A percentile compares a stretch with the other conserved stretches of the same genome.
phyloP scores from a whole-genome alignment of 2,113 vertebrate species.

The Accipiter virgatus region DNA sequence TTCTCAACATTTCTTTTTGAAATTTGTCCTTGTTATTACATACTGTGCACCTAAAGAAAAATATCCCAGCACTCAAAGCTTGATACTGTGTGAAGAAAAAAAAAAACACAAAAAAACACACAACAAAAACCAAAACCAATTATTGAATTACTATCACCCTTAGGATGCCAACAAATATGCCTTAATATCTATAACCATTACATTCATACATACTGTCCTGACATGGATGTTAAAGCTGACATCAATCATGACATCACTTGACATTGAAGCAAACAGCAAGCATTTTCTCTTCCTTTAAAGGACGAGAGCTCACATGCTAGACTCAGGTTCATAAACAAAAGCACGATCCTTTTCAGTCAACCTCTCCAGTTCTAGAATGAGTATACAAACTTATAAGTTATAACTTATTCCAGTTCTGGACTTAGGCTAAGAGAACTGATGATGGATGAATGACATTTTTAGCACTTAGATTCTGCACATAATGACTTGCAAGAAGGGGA shows the following conservation, averaged over 20 bases:
- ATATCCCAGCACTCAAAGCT: slow-evolving; percentile 91
- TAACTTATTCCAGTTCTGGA: background rate
- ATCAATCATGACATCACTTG: background rate
- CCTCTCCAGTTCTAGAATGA: background rate
- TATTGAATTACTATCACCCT: slow-evolving; percentile 15
- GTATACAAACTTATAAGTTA: background rate
- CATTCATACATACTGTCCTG: background rate
- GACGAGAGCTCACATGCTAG: background rate
- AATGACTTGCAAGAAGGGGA: background rate
- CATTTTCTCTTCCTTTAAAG: background rate
- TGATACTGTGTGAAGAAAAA: slow-evolving; percentile 78
- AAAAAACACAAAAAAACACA: background rate
- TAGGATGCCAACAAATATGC: background rate
- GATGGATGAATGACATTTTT: background rate
- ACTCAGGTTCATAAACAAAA: background rate
- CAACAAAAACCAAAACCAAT: background rate
- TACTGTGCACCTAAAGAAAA: slow-evolving; percentile 95
- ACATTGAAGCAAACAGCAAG: background rate
- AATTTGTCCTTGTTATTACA: slow-evolving; percentile 93
- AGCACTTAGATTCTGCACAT: background rate
- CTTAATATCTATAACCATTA: background rate
- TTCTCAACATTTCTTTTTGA: slow-evolving; percentile 93
- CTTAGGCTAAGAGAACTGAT: background rate
- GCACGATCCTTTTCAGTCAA: background rate
- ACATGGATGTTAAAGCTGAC: background rate